These are phyloP conservation scores for Plecotus auritus DNA, from an alignment of 2,113 vertebrate species.

Conservation along the genomic window DNA sequence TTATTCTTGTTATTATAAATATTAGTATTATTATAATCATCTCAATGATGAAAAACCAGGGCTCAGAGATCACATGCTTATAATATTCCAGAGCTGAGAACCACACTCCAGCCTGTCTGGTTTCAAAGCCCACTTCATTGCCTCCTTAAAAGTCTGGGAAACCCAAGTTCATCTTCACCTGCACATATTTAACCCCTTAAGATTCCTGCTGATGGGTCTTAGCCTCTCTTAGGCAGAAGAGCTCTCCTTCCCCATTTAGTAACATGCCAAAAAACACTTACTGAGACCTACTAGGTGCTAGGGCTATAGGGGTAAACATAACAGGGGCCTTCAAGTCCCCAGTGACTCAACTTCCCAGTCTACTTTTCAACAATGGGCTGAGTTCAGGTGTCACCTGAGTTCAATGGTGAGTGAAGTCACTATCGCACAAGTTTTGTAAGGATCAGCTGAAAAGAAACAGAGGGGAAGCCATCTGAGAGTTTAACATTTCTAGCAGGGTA, in stretches of 20 bases:
- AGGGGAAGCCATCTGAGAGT: slow-evolving; percentile 44
- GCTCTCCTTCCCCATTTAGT: not conserved
- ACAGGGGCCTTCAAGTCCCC: not conserved
- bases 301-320: not conserved
- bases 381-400: not conserved
- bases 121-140: not conserved
- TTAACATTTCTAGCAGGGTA: slow-evolving; percentile 25
- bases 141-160: not conserved
- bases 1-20: not conserved
- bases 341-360: not conserved
- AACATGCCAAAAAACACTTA: not conserved
- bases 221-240: not conserved
- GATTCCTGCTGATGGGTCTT: not conserved
- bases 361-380: not conserved
- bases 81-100: not conserved
- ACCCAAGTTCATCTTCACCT: not conserved
- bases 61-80: not conserved
- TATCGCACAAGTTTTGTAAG: slow-evolving; percentile 36
- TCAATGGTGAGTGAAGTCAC: not conserved
- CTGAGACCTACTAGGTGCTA: not conserved
- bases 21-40: not conserved
- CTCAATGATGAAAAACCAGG: not conserved
- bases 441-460: slow-evolving; percentile 26
- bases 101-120: not conserved
- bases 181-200: not conserved